Evolutionary conservation across 2,113 vertebrate species (phyloP).

Genomic region (Calyptomena viridis): DNA sequence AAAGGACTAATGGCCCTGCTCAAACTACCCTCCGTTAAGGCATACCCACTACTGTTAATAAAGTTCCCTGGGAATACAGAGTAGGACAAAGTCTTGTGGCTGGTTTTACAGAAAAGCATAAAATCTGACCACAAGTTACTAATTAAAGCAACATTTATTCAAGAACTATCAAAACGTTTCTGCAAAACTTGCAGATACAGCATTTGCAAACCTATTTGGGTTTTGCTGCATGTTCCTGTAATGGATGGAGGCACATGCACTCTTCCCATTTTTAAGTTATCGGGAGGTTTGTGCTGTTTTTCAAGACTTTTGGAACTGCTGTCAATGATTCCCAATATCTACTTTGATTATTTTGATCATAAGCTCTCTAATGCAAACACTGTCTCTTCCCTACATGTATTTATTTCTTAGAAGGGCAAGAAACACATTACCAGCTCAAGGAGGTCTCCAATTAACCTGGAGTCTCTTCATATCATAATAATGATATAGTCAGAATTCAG

Average conservation of each 20-base stretch:
- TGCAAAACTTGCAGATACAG: neutral
- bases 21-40: neutral
- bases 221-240: neutral
- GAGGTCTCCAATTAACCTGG: neutral
- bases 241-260: rapidly evolving
- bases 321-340: neutral
- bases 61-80: neutral
- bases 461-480: neutral
- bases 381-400: neutral
- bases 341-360: neutral
- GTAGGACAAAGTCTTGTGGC: neutral
- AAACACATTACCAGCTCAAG: neutral
- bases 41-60: neutral
- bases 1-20: neutral
- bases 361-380: neutral
- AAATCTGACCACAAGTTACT: neutral
- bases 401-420: neutral
- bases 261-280: neutral
- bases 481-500: neutral
- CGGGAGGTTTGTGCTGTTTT: neutral
- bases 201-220: neutral
- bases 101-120: neutral
- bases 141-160: neutral
- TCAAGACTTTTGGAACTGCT: neutral
- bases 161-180: neutral